Base-by-base conservation (phyloP, 2,113 vertebrate species). In the Girardinichthys multiradiatus region DNA sequence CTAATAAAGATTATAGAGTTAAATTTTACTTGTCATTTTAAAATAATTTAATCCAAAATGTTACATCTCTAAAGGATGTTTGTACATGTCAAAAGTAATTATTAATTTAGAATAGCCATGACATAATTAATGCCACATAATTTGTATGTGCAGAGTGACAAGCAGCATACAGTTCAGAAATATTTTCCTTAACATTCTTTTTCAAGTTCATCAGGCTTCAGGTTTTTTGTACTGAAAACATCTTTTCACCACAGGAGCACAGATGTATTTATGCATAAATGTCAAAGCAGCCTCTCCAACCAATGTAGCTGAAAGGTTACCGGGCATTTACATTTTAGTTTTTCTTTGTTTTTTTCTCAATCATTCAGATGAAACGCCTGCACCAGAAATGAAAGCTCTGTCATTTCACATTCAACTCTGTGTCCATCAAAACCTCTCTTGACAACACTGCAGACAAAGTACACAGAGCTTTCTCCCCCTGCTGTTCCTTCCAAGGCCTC, bases 271-370 rank as follows among this genome's bases (percentile, higher is more conserved):
- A 54, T 54, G n/a, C 70, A 60, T 77, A 74, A 59, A 84, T 73
- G 76, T 35, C 77, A 14, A 68, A 37, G 42, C 74, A 33, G 64
- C 2, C 60, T 67, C 31, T 68, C 29, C 60, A 65, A 54, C 64
- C 79, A 79, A 26, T 68, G 72, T 80, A 65, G 77, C 29, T 68
- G 69, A 81, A 72, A 83, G 76, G 75, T 66, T 74, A 69, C 45
- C 19, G 64, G 64, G 26, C 64, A 72, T 84, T 87, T 69, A 68
- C 57, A 65, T 75, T 80, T 80, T 80, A 62, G 80, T 88, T 81
- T 57, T 19, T 76, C 57, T 61, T n/a, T 81, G 74, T 85, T 86
- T 86, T 72, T 77, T 77, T 67, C 61, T 79, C 48, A 31, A 57
- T 79, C 57, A 57, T 63, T 62, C 63, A n/a, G 54, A 60, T 79